These are phyloP conservation scores for Staurois parvus DNA, from an alignment of 2,797 vertebrate genomes.

Conservation along the genomic window DNA sequence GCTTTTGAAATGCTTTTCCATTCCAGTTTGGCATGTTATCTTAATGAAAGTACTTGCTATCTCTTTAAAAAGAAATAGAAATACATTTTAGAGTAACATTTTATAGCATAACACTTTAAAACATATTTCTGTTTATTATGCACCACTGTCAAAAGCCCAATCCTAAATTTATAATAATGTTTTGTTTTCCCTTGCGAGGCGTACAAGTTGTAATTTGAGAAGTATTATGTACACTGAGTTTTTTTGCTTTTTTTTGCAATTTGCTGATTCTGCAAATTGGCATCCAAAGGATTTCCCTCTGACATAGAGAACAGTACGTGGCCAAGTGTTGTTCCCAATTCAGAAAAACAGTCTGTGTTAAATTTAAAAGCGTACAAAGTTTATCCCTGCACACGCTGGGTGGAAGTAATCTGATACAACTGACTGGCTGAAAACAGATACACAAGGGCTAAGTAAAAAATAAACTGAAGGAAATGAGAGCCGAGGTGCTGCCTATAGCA, in stretches of 20 bases:
- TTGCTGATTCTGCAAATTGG: conserved; percentile 18
- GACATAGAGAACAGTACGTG: conserved; percentile 11
- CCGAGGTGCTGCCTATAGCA: too few relatives aligned
- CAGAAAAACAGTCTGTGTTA: not conserved
- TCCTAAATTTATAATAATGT: not conserved
- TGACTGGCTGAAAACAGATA: conserved; percentile 19
- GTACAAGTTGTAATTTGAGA: conserved; percentile 42
- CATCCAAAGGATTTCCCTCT: conserved; percentile 58
- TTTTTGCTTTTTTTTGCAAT: not conserved
- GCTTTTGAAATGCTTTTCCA: too few relatives aligned
- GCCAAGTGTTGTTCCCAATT: conserved; percentile 37
- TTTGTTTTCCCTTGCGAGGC: conserved; percentile 27
- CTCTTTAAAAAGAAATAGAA: too few relatives aligned
- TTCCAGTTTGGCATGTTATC: too few relatives aligned
- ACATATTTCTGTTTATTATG: not conserved
- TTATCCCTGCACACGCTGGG: not conserved
- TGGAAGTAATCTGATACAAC: conserved; percentile 36
- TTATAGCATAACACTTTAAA: too few relatives aligned
- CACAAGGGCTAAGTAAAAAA: not conserved
- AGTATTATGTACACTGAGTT: not conserved
- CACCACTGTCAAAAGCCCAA: not conserved
- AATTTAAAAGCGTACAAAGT: conserved; percentile 1
- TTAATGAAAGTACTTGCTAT: too few relatives aligned
- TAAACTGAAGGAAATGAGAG: too few relatives aligned
- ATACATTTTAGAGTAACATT: too few relatives aligned